These are phyloP conservation scores for Micromys minutus DNA, from an alignment of 2,113 vertebrate species.

Conservation along the genomic window DNA sequence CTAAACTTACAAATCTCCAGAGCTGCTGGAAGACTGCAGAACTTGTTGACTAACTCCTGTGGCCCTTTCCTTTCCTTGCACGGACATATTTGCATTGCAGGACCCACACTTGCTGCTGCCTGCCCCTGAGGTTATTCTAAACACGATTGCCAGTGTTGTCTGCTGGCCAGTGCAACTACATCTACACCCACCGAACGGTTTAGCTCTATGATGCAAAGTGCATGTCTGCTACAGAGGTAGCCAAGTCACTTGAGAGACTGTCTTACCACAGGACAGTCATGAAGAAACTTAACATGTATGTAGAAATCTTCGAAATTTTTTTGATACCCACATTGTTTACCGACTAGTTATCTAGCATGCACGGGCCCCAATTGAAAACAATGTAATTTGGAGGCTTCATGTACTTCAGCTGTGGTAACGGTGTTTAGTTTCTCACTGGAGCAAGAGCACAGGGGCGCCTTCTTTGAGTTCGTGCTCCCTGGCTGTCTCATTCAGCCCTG, in stretches of 20 bases:
- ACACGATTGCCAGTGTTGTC: not conserved
- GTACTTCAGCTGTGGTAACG: not conserved
- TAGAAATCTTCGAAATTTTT: slow-evolving; percentile 39
- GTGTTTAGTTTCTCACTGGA: not conserved
- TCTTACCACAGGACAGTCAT: not conserved
- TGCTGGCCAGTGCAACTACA: not conserved
- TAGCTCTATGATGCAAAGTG: not conserved
- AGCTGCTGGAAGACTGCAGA: not conserved
- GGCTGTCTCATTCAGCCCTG: slow-evolving; percentile 51
- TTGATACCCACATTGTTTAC: not conserved
- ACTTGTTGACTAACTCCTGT: slow-evolving; percentile 8
- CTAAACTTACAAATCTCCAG: not conserved
- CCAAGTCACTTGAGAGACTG: not conserved
- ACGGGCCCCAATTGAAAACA: not conserved
- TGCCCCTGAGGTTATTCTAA: not conserved
- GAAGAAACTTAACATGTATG: not conserved
- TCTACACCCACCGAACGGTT: not conserved
- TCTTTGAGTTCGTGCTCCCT: not conserved
- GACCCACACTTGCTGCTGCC: not conserved
- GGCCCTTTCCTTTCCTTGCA: not conserved
- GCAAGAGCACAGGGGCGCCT: slow-evolving; percentile 24
- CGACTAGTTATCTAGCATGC: not conserved
- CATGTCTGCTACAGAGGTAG: not conserved
- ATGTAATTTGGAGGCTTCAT: slow-evolving; percentile 43
- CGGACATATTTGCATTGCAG: not conserved